A percentile compares a stretch with the other conserved stretches of the same genome.
Evolutionary conservation across 2,113 vertebrate genomes (phyloP).

Genomic region (Sinocyclocheilus rhinocerous): DNA sequence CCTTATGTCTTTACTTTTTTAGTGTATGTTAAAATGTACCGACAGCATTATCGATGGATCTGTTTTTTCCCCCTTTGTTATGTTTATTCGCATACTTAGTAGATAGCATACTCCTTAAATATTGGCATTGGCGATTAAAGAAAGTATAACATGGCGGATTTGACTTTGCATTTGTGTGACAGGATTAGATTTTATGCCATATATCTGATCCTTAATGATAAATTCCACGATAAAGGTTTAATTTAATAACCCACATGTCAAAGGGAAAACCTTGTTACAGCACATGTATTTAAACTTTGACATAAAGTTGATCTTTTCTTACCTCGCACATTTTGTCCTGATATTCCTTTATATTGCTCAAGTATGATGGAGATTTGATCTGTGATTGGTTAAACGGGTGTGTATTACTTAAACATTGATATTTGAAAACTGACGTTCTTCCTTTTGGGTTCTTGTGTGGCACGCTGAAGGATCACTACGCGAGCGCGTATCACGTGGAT

Average conservation of each 20-base stretch:
- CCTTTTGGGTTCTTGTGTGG: background rate
- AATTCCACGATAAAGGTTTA: background rate
- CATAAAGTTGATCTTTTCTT: background rate
- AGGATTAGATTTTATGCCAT: background rate
- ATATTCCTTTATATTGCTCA: background rate
- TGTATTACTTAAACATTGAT: background rate
- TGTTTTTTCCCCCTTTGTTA: too few species aligned
- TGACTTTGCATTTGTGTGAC: background rate
- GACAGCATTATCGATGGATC: too few species aligned
- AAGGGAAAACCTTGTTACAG: too few species aligned
- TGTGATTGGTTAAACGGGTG: background rate
- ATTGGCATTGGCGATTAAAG: too few species aligned
- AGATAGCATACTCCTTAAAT: too few species aligned
- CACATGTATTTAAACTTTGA: too few species aligned
- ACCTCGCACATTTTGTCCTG: background rate
- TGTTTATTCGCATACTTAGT: too few species aligned
- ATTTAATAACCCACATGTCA: too few species aligned
- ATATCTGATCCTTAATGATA: background rate
- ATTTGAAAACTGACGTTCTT: background rate
- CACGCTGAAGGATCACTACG: background rate
- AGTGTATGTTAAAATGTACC: background rate
- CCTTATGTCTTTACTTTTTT: too few species aligned
- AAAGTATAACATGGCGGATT: background rate
- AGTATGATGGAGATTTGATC: background rate
- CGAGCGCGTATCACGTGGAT: slow-evolving; percentile 38